phyloP scores from a whole-genome alignment of 1,140 invertebrate species.

The Diprion similis region DNA sequence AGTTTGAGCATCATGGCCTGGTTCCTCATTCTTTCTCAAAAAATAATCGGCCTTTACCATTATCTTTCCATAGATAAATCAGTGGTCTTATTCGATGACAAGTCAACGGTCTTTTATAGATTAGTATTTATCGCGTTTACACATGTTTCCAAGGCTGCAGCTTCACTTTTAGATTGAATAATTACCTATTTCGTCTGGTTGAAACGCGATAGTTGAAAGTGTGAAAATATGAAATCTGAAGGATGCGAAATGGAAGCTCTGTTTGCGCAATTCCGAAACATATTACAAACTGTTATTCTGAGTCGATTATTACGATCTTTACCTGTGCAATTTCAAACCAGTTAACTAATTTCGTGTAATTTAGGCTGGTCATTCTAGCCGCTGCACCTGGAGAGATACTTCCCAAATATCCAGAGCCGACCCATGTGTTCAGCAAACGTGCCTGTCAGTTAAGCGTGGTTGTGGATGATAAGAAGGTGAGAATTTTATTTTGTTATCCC shows the following conservation, averaged over 20 bases:
- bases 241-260: slow-evolving; percentile 27
- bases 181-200: too few relatives aligned
- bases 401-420: slow-evolving; percentile 83
- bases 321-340: slow-evolving; percentile 63
- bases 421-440: slow-evolving; percentile 78
- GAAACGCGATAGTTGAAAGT: too few relatives aligned
- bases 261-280: slow-evolving; percentile 7
- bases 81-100: too few relatives aligned
- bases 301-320: not conserved
- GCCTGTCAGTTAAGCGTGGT: slow-evolving; percentile 75
- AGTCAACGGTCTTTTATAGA: too few relatives aligned
- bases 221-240: slow-evolving; percentile 1
- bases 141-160: too few relatives aligned
- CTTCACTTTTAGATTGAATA: too few relatives aligned
- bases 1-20: too few relatives aligned
- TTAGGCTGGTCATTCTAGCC: slow-evolving; percentile 80
- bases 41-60: too few relatives aligned
- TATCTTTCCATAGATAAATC: too few relatives aligned
- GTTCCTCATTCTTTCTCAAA: too few relatives aligned
- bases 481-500: not conserved
- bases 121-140: too few relatives aligned
- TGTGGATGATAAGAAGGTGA: slow-evolving; percentile 73
- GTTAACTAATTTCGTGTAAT: slow-evolving; percentile 40
- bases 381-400: slow-evolving; percentile 82
- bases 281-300: slow-evolving; percentile 14